phyloP scores from a whole-genome alignment of 2,113 vertebrate species.

The Menura novaehollandiae region DNA sequence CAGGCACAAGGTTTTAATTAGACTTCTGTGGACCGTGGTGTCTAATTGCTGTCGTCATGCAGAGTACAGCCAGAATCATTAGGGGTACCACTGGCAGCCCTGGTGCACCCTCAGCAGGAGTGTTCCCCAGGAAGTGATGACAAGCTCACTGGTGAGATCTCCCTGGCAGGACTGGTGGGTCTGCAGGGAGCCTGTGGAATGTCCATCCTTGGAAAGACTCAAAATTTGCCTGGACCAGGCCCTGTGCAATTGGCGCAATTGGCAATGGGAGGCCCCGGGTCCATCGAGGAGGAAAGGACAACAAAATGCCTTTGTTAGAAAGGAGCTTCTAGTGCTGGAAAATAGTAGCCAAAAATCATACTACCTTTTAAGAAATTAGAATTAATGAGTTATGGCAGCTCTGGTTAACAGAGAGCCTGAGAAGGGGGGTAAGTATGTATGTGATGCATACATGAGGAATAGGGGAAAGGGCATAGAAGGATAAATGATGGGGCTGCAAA shows the following conservation, averaged over 20 bases:
- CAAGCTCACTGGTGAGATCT: not conserved
- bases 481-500: not conserved
- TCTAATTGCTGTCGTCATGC: not conserved
- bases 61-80: not conserved
- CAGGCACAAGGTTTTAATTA: not conserved
- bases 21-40: not conserved
- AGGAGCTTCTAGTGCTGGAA: not conserved
- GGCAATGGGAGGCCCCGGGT: too few species aligned
- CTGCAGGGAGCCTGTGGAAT: not conserved
- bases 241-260: not conserved
- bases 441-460: not conserved
- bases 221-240: not conserved
- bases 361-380: not conserved
- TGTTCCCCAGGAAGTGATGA: not conserved
- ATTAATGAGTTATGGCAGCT: not conserved
- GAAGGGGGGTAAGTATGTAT: not conserved
- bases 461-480: not conserved
- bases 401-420: not conserved
- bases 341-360: not conserved
- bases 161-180: not conserved
- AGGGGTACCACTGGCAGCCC: not conserved
- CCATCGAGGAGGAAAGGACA: not conserved
- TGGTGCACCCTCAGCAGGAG: not conserved
- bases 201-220: not conserved
- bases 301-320: not conserved